These are phyloP conservation scores for Drosophila pegasa DNA, from an alignment of 2,888 invertebrate species.

Conservation along the genomic window DNA sequence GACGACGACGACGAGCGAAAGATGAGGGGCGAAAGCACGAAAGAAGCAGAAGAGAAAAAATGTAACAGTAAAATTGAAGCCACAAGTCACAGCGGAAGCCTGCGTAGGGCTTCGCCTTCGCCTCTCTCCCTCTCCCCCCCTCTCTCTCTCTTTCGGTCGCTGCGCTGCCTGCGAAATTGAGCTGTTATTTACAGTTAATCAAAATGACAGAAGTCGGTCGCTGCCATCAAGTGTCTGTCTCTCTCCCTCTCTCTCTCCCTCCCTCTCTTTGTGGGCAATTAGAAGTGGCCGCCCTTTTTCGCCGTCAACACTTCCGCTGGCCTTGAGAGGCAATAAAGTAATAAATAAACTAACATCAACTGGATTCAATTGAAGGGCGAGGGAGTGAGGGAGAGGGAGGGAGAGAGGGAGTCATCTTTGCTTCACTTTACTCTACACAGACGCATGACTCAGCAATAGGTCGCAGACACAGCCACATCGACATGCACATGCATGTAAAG, in stretches of 20 bases:
- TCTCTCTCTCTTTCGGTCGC: constrained; percentile 1
- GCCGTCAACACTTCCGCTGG: constrained; percentile 74
- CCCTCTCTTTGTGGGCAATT: constrained; percentile 35
- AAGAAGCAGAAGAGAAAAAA: constrained; percentile 17
- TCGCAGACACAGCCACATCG: not conserved
- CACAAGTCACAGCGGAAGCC: constrained; percentile 47
- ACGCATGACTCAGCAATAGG: constrained; percentile 29
- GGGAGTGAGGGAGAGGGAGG: not conserved
- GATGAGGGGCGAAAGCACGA: constrained; percentile 10
- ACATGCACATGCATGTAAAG: not conserved
- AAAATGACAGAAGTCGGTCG: constrained; percentile 68
- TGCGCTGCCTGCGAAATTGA: constrained; percentile 51
- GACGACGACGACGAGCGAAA: constrained; percentile 7
- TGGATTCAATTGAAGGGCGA: constrained; percentile 55
- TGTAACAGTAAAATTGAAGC: constrained; percentile 63
- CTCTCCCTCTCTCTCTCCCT: not conserved
- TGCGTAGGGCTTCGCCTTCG: constrained; percentile 49
- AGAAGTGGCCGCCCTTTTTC: constrained; percentile 45
- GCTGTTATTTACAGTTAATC: constrained; percentile 71
- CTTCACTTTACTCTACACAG: constrained; percentile 9
- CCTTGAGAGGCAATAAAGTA: constrained; percentile 80
- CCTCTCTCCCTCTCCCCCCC: not conserved
- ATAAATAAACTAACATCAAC: constrained; percentile 49
- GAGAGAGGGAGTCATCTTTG: not conserved
- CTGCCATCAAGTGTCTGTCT: constrained; percentile 7